phyloP scores from a whole-genome alignment of 2,797 vertebrate genomes.

The Perodicticus potto region DNA sequence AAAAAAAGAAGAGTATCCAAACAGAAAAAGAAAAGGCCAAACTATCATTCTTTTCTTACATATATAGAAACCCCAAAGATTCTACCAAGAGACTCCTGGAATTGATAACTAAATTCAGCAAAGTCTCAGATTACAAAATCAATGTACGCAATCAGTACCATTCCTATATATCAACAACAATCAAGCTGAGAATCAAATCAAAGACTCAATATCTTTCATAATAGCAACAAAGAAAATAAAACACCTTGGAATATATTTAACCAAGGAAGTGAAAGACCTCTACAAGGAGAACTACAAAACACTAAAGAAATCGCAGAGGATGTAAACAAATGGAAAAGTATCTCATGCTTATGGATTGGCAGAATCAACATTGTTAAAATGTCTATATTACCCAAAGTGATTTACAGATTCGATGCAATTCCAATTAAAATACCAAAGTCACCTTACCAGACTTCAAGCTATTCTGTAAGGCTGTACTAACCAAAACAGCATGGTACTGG shows the following conservation, averaged over 20 bases:
- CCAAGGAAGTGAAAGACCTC: background rate
- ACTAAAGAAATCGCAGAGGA: background rate
- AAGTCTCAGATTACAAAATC: background rate
- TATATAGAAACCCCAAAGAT: background rate
- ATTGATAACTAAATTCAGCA: background rate
- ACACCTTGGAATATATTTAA: background rate
- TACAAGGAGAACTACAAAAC: background rate
- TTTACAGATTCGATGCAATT: background rate
- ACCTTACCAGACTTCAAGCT: background rate
- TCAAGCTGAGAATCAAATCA: background rate
- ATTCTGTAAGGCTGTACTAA: background rate
- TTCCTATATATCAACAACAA: background rate
- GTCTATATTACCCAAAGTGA: background rate
- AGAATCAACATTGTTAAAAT: background rate
- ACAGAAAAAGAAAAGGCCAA: background rate
- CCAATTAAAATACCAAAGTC: background rate
- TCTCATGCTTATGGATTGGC: background rate
- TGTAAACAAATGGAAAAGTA: background rate
- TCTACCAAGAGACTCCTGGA: background rate
- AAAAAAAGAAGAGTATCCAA: too few relatives aligned
- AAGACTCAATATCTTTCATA: background rate
- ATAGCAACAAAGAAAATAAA: background rate
- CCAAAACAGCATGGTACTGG: background rate
- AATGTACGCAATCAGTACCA: background rate
- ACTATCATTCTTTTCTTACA: background rate